Conservation (phyloP, 1,140 invertebrate species). For the Copidosoma floridanum region DNA sequence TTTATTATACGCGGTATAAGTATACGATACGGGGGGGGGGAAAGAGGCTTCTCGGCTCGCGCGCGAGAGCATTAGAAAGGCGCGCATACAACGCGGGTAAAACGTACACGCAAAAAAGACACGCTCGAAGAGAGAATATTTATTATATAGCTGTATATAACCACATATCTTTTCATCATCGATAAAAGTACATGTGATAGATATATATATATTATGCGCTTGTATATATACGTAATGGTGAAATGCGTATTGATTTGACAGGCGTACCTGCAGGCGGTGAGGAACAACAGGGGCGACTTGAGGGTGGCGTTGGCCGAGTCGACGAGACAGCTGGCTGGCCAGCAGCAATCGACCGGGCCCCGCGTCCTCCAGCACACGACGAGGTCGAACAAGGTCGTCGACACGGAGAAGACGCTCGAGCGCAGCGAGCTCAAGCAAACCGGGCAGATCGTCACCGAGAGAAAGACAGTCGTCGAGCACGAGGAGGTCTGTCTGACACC, state of each 20-base stretch:
- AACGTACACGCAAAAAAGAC: too few species aligned
- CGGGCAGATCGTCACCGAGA: conserved; percentile 83
- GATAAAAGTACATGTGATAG: too few species aligned
- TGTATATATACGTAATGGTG: too few species aligned
- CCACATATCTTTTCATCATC: too few species aligned
- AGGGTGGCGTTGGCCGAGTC: conserved; percentile 65
- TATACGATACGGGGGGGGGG: too few species aligned
- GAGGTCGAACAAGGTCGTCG: conserved; percentile 74
- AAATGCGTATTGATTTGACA: conserved; percentile 55
- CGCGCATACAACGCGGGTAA: too few species aligned
- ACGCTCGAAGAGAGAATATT: too few species aligned
- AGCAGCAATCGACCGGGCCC: conserved; percentile 67
- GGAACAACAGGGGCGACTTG: conserved; percentile 66
- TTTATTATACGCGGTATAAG: too few species aligned
- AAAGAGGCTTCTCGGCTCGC: too few species aligned
- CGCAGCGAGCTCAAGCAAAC: conserved; percentile 68
- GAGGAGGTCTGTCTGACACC: conserved; percentile 60
- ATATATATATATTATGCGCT: too few species aligned
- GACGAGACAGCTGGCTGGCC: conserved; percentile 61
- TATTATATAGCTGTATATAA: too few species aligned
- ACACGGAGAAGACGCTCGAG: conserved; percentile 77
- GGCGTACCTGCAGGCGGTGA: conserved; percentile 72
- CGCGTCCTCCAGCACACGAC: conserved; percentile 73
- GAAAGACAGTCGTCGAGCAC: conserved; percentile 75
- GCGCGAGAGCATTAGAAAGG: too few species aligned